Conservation (phyloP, 2,888 invertebrate genomes). For the Tholera decimalis region DNA sequence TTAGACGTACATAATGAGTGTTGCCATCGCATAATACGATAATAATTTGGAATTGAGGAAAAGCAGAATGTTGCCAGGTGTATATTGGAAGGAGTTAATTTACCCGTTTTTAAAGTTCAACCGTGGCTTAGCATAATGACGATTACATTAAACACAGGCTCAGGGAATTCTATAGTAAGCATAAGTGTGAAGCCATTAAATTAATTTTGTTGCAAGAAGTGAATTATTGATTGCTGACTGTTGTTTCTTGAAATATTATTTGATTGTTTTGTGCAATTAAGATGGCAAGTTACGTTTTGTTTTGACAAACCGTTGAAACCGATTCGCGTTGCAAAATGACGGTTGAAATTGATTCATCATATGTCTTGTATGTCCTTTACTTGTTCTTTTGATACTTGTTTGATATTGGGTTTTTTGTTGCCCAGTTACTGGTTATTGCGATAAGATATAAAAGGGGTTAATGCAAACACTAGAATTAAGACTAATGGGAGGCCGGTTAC, state of each 20-base stretch:
- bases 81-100: conserved; percentile 32
- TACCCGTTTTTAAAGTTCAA: conserved; percentile 49
- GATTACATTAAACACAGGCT: conserved; percentile 41
- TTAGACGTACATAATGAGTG: conserved; percentile 47
- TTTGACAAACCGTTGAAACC: conserved; percentile 12
- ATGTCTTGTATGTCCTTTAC: not conserved
- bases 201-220: conserved; percentile 44
- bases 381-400: not conserved
- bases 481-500: too few relatives aligned
- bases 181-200: conserved; percentile 36
- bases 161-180: conserved; percentile 8
- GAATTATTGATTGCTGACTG: conserved; percentile 50
- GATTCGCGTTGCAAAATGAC: not conserved
- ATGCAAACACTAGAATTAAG: too few relatives aligned
- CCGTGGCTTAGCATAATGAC: conserved; percentile 33
- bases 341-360: not conserved
- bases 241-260: conserved; percentile 14
- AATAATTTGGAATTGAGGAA: conserved; percentile 49
- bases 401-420: too few relatives aligned
- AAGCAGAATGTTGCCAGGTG: conserved; percentile 20
- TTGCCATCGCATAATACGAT: conserved; percentile 46
- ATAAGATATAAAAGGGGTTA: too few relatives aligned
- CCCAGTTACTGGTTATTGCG: too few relatives aligned
- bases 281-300: conserved; percentile 14
- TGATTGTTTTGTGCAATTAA: conserved; percentile 16